Base-by-base conservation (phyloP, 2,797 vertebrate species). In the Alfaro cultratus region DNA sequence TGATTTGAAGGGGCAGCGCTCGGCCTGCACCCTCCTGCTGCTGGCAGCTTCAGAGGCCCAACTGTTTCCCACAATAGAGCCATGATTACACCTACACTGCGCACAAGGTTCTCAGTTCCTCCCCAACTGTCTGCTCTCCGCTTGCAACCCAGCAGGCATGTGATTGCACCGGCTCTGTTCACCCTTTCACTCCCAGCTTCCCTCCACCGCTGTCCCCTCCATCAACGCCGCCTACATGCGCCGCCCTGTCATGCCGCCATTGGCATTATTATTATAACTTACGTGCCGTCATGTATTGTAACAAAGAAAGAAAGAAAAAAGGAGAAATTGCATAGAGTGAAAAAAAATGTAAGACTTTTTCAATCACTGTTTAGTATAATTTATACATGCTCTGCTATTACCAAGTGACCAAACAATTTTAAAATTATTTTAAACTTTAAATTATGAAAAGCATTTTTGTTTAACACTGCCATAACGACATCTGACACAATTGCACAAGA, bases 71-170 rank as follows among this genome's bases (percentile, higher is more conserved):
- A 96, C 95, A 96, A 96, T 96, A 93, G 89, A 84, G 85, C 79
- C 85, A 78, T 96, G 96, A 96, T 96, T 96, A 95, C 94, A 89
- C 90, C 94, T 91, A 93, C 91, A 80, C 89, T 70, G 78, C 88
- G 89, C 68, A 72, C 89, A 83, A 83, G 78, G 87, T 85, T 87
- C 85, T 86, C 84, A 74, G 83, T 84, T 85, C 87, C 87, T 79
- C 90, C 87, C 87, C n/a, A 77, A 78, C 79, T 90, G 88, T 88
- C 88, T 85, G 89, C 90, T 74, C 86, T 83, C 85, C 39, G 82
- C 90, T 91, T 87, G 81, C 85, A 89, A 73, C 92, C 80, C 91
- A 94, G 92, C 90, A 78, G 91, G 91, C 75, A 86, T 85, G 88
- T 93, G 94, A 95, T 95, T 95, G 87, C 91, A 83, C 83, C 80